Evolutionary conservation across 2,113 vertebrate genomes (phyloP), one percentile per base, ranked within the genome.

Genomic region (Dissostichus mawsoni): DNA sequence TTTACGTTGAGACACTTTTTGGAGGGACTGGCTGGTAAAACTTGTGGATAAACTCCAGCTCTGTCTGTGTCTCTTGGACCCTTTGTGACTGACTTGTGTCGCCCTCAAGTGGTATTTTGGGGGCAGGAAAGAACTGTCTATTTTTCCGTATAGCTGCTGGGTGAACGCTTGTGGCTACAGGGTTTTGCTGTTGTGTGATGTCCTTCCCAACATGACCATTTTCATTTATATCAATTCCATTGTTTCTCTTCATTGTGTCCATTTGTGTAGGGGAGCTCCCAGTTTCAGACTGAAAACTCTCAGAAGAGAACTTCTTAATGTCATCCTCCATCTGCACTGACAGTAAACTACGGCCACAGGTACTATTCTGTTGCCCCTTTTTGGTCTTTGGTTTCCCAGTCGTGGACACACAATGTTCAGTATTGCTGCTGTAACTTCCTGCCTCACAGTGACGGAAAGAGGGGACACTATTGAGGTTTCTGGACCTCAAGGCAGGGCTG

Each of bases 21-120:
- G 82, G 79, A 80, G 82, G 78, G 2, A 73, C 63, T 29, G 75
- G 68, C 1, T 76, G 82, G 33, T 80, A 17, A 41, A 85, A 57
- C 13, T 0, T 55, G 47, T 48, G 71, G 16, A 74, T 59, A 23
- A 70, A 50, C 62, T 81, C 62, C 3, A 25, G 29, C 16, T 55
- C 73, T 11, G 67, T 61, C 50, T 74, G n/a, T 11, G 18, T 25
- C 6, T 81, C 69, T 23, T 63, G 69, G 18, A 25, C 65, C 12
- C n/a, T 45, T 50, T 64, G 48, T 11, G 18, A 20, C 11, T 74
- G 73, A 64, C 57, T 71, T 45, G 29, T 61, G 25, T 7, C 17
- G 16, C 58, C 69, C 58, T 18, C 29, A 0, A 17, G 50, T 66
- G 48, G 33, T 59, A 51, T 57, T 75, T 48, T 74, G 6, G 29